Evolutionary conservation across 64 coral and sea anemone genomes (phyloP).

Genomic region (Catalaphyllia jardinei): DNA sequence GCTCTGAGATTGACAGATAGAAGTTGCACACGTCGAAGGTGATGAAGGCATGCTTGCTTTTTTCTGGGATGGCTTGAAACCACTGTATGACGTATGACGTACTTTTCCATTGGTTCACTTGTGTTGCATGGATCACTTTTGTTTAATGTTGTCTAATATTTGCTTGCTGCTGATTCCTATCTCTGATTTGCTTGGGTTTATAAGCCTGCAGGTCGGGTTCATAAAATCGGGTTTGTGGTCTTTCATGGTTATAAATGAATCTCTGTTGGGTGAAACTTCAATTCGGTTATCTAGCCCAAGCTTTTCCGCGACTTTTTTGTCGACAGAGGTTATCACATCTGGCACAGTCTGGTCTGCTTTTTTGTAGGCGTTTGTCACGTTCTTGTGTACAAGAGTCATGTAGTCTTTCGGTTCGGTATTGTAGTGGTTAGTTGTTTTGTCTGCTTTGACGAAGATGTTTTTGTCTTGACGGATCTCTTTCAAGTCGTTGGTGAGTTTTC

Average conservation of each 20-base stretch:
- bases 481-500: no score
- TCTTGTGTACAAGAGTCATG: no score
- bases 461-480: slow-evolving; percentile 14
- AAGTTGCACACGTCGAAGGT: no score
- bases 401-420: no score
- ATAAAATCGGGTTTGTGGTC: no score
- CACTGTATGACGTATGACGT: slow-evolving; percentile 22
- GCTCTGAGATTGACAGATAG: no score
- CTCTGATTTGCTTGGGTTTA: slow-evolving; percentile 35
- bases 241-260: no score
- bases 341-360: slow-evolving; percentile 7
- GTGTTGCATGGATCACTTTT: slow-evolving; percentile 24
- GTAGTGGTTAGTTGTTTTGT: slow-evolving; percentile 47
- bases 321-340: neutral
- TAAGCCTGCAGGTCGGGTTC: no score
- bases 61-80: slow-evolving; percentile 16
- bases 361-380: slow-evolving; percentile 40
- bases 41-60: no score
- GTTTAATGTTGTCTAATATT: slow-evolving; percentile 30
- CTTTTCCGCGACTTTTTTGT: slow-evolving; percentile 16
- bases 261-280: slow-evolving; percentile 31
- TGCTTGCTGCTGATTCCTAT: slow-evolving; percentile 38
- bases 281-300: slow-evolving; percentile 18
- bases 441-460: slow-evolving; percentile 34
- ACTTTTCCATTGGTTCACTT: slow-evolving; percentile 40